phyloP scores from a whole-genome alignment of 2,113 vertebrate species.

The Odobenus rosmarus region DNA sequence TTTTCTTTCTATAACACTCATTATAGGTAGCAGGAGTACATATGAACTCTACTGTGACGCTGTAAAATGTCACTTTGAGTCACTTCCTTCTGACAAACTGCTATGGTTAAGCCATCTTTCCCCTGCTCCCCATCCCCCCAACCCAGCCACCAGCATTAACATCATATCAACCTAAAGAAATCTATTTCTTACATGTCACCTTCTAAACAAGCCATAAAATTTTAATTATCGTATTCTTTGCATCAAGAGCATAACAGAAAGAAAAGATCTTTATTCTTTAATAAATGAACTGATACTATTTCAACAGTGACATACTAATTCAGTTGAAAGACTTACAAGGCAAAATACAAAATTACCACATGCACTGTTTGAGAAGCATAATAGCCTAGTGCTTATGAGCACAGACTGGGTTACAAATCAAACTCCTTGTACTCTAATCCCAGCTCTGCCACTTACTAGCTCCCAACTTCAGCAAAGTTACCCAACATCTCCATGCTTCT shows the following conservation, averaged over 20 bases:
- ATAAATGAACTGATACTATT: neutral
- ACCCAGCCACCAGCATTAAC: neutral
- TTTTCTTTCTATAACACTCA: neutral
- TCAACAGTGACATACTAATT: neutral
- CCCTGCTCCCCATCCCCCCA: too few relatives aligned
- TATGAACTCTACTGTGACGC: neutral
- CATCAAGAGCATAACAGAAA: neutral
- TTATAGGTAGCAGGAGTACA: neutral
- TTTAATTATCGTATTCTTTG: neutral
- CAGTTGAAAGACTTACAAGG: neutral
- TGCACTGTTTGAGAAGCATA: neutral
- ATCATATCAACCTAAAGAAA: conserved; percentile 23
- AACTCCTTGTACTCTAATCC: neutral
- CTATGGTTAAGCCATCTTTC: neutral
- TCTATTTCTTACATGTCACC: neutral
- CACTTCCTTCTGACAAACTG: neutral
- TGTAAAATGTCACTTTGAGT: conserved; percentile 6
- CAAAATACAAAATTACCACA: neutral
- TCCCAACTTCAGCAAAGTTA: neutral
- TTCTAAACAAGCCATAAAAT: neutral
- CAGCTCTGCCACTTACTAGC: neutral
- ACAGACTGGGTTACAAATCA: neutral
- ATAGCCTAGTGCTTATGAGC: neutral
- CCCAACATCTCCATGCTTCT: neutral
- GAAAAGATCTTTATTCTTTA: conserved; percentile 32